Conservation (phyloP, 2,888 invertebrate species). For the Trachelus troglodyta region DNA sequence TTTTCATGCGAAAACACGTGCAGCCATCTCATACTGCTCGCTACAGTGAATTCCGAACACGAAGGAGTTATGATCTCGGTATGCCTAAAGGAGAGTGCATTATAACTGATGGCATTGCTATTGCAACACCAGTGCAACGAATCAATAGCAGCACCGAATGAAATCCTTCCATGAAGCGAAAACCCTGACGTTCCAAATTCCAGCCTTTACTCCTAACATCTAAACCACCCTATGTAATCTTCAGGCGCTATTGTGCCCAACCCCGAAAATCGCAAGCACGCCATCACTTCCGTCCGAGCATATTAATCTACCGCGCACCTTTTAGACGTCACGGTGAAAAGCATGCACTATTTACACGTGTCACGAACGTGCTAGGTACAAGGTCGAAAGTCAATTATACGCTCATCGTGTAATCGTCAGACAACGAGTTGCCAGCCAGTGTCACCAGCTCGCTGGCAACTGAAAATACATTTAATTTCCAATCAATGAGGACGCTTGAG, state of each 20-base stretch:
- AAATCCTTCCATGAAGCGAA: background rate
- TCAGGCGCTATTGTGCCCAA: background rate
- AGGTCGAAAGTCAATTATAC: constrained; percentile 3
- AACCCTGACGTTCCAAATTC: background rate
- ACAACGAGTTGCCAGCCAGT: background rate
- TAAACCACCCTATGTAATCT: background rate
- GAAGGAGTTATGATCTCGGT: background rate
- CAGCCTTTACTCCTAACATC: background rate
- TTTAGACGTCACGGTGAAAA: background rate
- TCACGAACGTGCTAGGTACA: background rate
- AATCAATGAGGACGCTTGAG: background rate
- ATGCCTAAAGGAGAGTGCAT: background rate
- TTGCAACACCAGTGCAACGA: background rate
- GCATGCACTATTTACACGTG: background rate
- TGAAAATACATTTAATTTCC: background rate
- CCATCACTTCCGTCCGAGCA: background rate
- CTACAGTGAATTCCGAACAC: background rate
- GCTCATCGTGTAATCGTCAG: background rate
- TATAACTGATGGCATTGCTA: background rate
- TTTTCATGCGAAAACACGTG: background rate
- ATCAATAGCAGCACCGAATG: background rate
- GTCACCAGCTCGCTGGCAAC: background rate
- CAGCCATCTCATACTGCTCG: background rate
- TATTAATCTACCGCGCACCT: background rate
- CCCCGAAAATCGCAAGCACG: background rate